Conservation (phyloP, 1,140 invertebrate species). For the Ylistrum balloti region DNA sequence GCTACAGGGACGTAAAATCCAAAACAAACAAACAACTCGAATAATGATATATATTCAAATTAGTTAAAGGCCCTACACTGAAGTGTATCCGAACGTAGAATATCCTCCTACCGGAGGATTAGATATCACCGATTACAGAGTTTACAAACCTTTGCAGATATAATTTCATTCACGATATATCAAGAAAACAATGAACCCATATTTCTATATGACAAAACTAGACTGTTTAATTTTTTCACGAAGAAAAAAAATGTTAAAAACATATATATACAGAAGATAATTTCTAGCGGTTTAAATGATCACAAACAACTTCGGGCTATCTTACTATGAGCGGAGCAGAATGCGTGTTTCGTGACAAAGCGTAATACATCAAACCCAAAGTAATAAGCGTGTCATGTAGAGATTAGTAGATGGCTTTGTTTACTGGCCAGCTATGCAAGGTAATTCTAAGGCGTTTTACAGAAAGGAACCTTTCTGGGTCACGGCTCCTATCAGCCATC, state of each 20-base stretch:
- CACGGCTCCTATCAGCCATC: background rate
- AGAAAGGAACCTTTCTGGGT: slow-evolving; percentile 18
- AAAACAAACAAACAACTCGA: too few species aligned
- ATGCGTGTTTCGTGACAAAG: background rate
- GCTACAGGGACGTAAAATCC: too few species aligned
- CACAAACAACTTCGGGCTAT: background rate
- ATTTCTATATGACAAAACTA: too few species aligned
- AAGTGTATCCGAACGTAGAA: too few species aligned
- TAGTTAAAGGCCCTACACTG: too few species aligned
- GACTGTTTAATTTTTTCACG: too few species aligned
- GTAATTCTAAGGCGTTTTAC: slow-evolving; percentile 38
- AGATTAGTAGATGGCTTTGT: slow-evolving; percentile 21
- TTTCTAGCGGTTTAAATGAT: slow-evolving; percentile 8
- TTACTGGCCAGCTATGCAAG: background rate
- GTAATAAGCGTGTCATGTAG: background rate
- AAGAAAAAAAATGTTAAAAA: background rate
- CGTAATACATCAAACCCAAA: background rate
- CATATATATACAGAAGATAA: background rate
- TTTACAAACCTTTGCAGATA: background rate
- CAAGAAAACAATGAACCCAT: too few species aligned
- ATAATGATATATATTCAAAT: too few species aligned
- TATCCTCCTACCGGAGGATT: too few species aligned
- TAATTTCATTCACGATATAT: background rate
- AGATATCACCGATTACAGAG: too few species aligned
- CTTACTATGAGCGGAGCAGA: background rate